Conservation (phyloP, 2,113 vertebrate genomes). For the Pangasianodon hypophthalmus region DNA sequence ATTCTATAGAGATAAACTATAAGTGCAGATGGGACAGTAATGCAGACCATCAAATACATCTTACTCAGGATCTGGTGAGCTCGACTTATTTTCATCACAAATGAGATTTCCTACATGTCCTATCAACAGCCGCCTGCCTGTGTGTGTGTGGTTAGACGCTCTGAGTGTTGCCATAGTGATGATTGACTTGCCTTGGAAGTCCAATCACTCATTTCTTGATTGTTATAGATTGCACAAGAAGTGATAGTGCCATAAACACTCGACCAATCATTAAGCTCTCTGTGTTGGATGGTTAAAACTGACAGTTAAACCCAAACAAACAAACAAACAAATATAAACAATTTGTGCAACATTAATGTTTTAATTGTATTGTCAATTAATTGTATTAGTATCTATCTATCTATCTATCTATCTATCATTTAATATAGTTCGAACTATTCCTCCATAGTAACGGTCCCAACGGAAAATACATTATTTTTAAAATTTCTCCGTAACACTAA, state of each 20-base stretch:
- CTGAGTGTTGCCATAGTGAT: slow-evolving; percentile 16
- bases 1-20: not conserved
- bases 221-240: not conserved
- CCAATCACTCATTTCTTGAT: not conserved
- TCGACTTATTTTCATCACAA: not conserved
- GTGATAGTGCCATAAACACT: not conserved
- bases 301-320: not conserved
- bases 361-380: not conserved
- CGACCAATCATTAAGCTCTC: no score
- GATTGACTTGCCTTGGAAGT: not conserved
- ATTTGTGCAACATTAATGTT: not conserved
- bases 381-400: not conserved
- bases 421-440: not conserved
- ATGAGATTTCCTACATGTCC: not conserved
- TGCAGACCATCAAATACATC: not conserved
- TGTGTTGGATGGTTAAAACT: not conserved
- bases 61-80: not conserved
- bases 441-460: not conserved
- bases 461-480: not conserved
- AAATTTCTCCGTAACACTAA: not conserved
- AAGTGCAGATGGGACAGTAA: not conserved
- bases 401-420: not conserved
- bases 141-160: not conserved
- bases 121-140: not conserved
- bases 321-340: not conserved